phyloP scores from a whole-genome alignment of 2,797 vertebrate species.

The Carcharodon carcharias region DNA sequence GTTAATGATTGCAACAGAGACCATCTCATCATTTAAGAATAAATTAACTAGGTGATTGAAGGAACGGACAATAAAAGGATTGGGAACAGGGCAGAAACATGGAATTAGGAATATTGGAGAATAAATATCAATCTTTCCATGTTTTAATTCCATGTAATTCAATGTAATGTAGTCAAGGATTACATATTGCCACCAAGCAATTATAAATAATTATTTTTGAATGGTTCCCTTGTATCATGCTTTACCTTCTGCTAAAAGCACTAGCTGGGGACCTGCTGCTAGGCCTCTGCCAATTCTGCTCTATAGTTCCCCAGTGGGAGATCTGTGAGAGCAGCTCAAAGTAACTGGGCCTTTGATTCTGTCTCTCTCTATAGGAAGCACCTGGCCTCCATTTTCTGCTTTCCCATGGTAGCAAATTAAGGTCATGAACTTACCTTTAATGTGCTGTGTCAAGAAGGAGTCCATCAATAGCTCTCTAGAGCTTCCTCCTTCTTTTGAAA shows the following conservation, averaged over 20 bases:
- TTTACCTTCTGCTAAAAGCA: not conserved
- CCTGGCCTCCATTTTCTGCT: not conserved
- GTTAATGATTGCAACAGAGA: not conserved
- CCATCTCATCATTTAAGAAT: not conserved
- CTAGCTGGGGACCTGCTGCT: not conserved
- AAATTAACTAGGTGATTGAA: not conserved
- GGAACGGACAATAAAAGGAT: not conserved
- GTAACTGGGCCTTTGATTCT: not conserved
- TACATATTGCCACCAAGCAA: not conserved
- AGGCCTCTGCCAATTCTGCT: not conserved
- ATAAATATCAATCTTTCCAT: not conserved
- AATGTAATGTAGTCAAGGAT: not conserved
- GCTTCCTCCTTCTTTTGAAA: not conserved
- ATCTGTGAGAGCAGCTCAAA: not conserved
- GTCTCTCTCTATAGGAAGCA: not conserved
- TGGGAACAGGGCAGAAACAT: not conserved
- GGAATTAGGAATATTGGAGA: not conserved
- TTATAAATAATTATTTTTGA: not conserved
- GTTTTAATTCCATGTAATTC: not conserved
- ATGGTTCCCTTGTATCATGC: not conserved
- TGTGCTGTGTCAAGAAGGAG: not conserved
- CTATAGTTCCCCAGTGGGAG: not conserved
- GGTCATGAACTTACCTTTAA: not conserved
- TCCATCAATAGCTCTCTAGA: not conserved
- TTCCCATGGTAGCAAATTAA: not conserved